Conservation (phyloP, 2,113 vertebrate genomes). For the Calyptommatus sinebrachiatus region DNA sequence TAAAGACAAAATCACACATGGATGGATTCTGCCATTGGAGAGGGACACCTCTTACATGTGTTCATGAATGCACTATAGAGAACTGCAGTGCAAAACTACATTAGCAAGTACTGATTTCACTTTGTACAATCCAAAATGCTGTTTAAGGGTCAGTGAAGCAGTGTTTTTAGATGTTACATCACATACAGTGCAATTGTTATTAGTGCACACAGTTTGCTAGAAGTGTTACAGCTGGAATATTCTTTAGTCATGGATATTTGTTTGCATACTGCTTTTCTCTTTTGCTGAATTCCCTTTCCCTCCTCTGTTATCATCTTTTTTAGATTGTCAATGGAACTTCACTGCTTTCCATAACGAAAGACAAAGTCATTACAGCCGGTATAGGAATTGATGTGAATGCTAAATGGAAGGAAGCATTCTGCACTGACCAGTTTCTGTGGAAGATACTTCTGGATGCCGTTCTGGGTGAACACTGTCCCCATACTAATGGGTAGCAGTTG, state of each 20-base stretch:
- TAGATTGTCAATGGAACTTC: background rate
- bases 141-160: conserved; percentile 39
- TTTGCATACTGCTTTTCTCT: background rate
- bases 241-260: conserved; percentile 40
- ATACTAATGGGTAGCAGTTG: too few species aligned
- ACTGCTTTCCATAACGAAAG: background rate
- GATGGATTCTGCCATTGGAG: conserved; percentile 19
- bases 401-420: background rate
- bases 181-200: conserved; percentile 70
- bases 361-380: too few species aligned
- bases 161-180: conserved; percentile 31
- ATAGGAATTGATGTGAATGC: background rate
- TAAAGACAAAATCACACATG: conserved; percentile 51
- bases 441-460: background rate
- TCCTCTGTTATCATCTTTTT: background rate
- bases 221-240: conserved; percentile 38
- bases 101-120: conserved; percentile 29
- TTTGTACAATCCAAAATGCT: conserved; percentile 21
- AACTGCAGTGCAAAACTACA: background rate
- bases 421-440: background rate
- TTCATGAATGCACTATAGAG: conserved; percentile 19
- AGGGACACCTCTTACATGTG: background rate
- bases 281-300: background rate
- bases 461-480: too few species aligned
- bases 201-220: conserved; percentile 51